Percentiles rank a stretch among this genome's conserved stretches.
Evolutionary conservation across 2,113 vertebrate species (phyloP).

Genomic region (Heptranchias perlo): DNA sequence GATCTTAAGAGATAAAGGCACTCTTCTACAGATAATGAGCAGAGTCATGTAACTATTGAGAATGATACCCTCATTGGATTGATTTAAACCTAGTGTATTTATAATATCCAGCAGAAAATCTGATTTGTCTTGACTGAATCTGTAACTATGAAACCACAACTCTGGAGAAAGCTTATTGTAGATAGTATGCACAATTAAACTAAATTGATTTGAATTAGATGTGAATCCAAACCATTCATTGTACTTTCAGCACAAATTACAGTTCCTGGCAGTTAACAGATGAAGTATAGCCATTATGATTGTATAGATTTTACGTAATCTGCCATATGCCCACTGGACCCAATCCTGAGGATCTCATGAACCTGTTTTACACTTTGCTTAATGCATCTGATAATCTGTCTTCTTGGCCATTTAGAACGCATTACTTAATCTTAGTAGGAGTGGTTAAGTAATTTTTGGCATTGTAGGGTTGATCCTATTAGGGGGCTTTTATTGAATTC

Average conservation of each 20-base stretch:
- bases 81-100: not conserved
- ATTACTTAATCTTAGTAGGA: not conserved
- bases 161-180: not conserved
- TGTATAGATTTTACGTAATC: not conserved
- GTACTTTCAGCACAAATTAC: not conserved
- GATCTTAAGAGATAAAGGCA: constrained; percentile 50
- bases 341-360: not conserved
- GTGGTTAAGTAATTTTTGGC: not conserved
- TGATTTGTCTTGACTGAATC: not conserved
- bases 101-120: not conserved
- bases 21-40: constrained; percentile 52
- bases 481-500: not conserved
- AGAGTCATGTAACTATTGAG: constrained; percentile 49
- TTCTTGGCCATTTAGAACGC: not conserved
- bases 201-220: not conserved
- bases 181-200: not conserved
- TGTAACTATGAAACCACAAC: not conserved
- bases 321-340: not conserved
- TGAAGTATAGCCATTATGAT: too few relatives aligned
- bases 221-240: not conserved
- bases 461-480: not conserved
- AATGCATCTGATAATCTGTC: not conserved
- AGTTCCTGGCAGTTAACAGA: not conserved
- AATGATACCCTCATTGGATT: not conserved
- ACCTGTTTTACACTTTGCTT: not conserved